These are phyloP conservation scores for Dasypus novemcinctus DNA, from an alignment of 2,113 vertebrate genomes.

Conservation along the genomic window DNA sequence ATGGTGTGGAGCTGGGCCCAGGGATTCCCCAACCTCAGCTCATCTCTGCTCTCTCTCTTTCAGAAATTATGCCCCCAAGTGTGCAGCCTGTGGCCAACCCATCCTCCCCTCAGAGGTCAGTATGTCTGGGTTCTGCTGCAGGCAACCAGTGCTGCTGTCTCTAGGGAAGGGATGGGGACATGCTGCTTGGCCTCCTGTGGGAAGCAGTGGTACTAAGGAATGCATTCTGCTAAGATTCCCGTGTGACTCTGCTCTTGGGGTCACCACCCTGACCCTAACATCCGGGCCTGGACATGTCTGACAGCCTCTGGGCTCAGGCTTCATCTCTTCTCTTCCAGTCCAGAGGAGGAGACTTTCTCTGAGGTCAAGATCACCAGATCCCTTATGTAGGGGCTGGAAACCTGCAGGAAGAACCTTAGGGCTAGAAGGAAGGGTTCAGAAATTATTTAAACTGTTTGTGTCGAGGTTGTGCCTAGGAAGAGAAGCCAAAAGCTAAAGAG, in stretches of 20 bases:
- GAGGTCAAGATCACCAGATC: not conserved
- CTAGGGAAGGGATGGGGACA: slow-evolving; percentile 34
- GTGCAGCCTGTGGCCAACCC: slow-evolving; percentile 90
- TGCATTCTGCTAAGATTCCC: slow-evolving; percentile 71
- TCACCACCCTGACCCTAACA: slow-evolving; percentile 72
- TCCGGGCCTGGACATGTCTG: slow-evolving; percentile 67
- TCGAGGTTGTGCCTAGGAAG: not conserved
- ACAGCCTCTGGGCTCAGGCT: slow-evolving; percentile 40
- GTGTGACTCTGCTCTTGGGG: slow-evolving; percentile 74
- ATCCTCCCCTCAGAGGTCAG: slow-evolving; percentile 92
- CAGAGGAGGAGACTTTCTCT: slow-evolving; percentile 32
- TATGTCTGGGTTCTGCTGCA: slow-evolving; percentile 74
- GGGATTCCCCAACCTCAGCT: not conserved
- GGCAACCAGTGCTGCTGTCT: slow-evolving; percentile 31
- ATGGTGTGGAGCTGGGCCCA: not conserved
- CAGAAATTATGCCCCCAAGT: slow-evolving; percentile 92
- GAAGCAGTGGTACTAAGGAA: slow-evolving; percentile 69
- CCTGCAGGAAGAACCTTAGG: slow-evolving; percentile 22
- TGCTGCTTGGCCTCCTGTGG: not conserved
- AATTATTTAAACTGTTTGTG: not conserved
- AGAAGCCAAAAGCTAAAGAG: not conserved
- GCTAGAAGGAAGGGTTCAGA: not conserved
- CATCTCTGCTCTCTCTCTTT: slow-evolving; percentile 46
- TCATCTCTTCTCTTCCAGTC: not conserved
- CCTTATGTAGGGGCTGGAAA: slow-evolving; percentile 11